phyloP scores from a whole-genome alignment of 2,888 invertebrate species.

The Carabus problematicus region DNA sequence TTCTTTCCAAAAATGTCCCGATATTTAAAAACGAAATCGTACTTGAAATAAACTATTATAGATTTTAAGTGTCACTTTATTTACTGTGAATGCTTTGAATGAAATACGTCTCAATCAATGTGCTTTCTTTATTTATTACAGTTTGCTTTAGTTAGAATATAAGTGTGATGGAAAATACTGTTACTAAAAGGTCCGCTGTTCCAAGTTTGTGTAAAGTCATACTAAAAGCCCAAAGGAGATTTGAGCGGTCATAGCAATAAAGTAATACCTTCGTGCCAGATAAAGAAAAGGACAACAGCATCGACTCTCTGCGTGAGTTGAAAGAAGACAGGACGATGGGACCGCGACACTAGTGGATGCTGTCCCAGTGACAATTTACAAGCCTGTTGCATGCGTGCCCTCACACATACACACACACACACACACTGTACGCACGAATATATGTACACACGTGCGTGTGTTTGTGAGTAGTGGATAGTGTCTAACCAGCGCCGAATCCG shows the following conservation, averaged over 20 bases:
- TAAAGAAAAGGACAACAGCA: neutral
- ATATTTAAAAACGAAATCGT: neutral
- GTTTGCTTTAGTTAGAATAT: too few relatives aligned
- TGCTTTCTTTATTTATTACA: too few relatives aligned
- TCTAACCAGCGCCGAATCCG: conserved; percentile 1
- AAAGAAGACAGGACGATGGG: conserved; percentile 22
- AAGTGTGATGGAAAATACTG: too few relatives aligned
- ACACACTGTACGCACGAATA: neutral
- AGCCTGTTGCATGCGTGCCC: conserved; percentile 41
- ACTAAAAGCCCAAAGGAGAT: too few relatives aligned
- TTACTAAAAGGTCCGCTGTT: too few relatives aligned
- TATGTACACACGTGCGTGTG: neutral
- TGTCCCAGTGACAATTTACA: conserved; percentile 40
- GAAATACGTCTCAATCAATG: too few relatives aligned
- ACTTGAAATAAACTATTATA: neutral
- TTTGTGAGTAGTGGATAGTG: conserved; percentile 8
- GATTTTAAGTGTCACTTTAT: conserved; percentile 42
- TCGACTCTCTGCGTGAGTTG: neutral
- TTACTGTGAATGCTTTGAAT: too few relatives aligned
- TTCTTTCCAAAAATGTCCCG: neutral
- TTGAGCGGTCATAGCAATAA: conserved; percentile 50
- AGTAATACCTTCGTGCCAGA: conserved; percentile 4
- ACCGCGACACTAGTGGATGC: conserved; percentile 30
- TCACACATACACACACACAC: conserved; percentile 16
- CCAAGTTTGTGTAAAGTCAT: too few relatives aligned